Evolutionary conservation across 1,140 invertebrate genomes (phyloP), one percentile per base, ranked within the genome.

Genomic region (Aphelinus atriplicis): DNA sequence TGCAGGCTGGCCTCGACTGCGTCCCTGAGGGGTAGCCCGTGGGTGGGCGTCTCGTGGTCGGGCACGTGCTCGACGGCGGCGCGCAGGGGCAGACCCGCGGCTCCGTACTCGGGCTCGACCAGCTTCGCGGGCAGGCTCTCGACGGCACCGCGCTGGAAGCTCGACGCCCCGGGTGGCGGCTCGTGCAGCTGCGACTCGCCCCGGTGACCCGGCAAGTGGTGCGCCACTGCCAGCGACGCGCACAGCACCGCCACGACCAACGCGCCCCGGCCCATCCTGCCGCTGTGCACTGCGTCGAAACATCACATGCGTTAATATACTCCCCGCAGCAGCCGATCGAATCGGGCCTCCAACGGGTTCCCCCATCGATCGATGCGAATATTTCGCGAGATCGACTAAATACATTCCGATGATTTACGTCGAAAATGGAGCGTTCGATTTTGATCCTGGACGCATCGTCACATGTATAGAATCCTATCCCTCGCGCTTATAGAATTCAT

Each of bases 1-100:
- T 26, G 26, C 26, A 90, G 90, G 48, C 90, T 81, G 48, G 87
- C 88, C 81, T 92, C 91, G 2, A 92, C 90, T 1, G 91, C 90
- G 55, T 89, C 88, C 55, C 91, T 87, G 46, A 92, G 77, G 0
- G 90, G 91, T 63, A 90, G 80, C 47, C 86, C 3, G 1, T 48
- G 64, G 1, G 9, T n/a, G 1, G 7, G 10, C 43, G 58, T 9
- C 43, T 85, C 73, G 72, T 84, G 42, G 1, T 87, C 85, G 1
- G 90, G 89, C 6, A 89, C 77, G 73, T 84, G 88, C 80, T 91
- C 90, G 0, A 91, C 90, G 3, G 90, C 89, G 26, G 85, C 81
- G 67, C 90, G 85, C 4, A 91, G 73, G 0, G 90, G 90, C n/a
- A 67, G 47, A 7, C 26, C 47, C 1, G 3, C 45, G 1, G 2